A percentile compares a stretch with the other conserved stretches of the same genome.
Evolutionary conservation across 2,888 invertebrate genomes (phyloP).

Genomic region (Diaphora mendica): DNA sequence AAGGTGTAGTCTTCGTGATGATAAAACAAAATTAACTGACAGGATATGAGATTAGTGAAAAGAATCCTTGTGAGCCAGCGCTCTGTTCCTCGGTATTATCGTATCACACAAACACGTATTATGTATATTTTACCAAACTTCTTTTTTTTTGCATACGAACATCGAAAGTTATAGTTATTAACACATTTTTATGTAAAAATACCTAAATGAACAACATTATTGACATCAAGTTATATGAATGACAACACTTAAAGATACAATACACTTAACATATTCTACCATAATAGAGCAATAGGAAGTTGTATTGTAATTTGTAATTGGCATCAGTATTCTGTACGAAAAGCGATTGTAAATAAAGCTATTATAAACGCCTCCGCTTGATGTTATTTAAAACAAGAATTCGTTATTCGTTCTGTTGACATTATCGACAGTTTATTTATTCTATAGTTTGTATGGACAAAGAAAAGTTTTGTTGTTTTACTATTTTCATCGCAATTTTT

Average conservation of each 20-base stretch:
- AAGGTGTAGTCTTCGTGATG: background rate
- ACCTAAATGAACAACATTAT: background rate
- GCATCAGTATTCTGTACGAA: background rate
- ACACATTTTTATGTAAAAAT: background rate
- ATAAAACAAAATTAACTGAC: background rate
- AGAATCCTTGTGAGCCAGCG: background rate
- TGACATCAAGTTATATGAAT: conserved; percentile 5
- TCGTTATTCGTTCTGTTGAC: no score
- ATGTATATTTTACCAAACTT: conserved; percentile 3
- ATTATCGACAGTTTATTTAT: no score
- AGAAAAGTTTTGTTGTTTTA: no score
- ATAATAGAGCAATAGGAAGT: background rate
- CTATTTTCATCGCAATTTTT: no score
- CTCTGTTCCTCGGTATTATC: conserved; percentile 5
- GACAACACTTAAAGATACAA: background rate
- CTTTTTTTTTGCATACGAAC: conserved; percentile 19
- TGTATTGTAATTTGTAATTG: no score
- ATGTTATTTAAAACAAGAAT: background rate
- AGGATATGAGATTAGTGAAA: background rate
- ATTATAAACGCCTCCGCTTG: background rate
- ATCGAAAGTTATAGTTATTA: conserved; percentile 19
- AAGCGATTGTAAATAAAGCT: background rate
- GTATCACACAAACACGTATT: conserved; percentile 4
- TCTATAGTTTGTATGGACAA: no score
- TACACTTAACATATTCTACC: background rate